Percentiles rank a stretch among this genome's conserved stretches.
These are phyloP conservation scores for Leptoclinus maculatus DNA, from an alignment of 2,797 vertebrate species.

Conservation along the genomic window DNA sequence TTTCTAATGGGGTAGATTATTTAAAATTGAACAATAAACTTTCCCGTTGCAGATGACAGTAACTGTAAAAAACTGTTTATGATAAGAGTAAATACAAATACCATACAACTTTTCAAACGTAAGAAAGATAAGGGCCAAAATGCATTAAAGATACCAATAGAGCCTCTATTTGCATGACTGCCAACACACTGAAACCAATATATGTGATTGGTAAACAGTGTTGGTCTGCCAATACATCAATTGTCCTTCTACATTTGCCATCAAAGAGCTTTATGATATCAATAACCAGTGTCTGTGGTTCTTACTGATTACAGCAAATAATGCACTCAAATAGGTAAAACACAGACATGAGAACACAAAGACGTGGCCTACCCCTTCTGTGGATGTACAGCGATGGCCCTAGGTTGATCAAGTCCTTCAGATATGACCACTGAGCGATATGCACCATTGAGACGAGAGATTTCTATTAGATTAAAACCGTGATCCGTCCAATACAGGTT, in stretches of 20 bases:
- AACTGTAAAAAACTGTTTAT: not conserved
- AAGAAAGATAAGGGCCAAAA: not conserved
- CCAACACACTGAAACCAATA: not conserved
- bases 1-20: not conserved
- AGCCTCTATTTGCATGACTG: not conserved
- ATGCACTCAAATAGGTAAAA: not conserved
- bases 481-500: slow-evolving; percentile 99
- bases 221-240: not conserved
- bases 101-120: not conserved
- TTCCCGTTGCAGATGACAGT: not conserved
- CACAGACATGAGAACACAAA: slow-evolving; percentile 5
- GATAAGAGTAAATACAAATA: not conserved
- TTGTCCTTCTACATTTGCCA: not conserved
- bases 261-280: not conserved
- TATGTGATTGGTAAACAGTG: too few species aligned
- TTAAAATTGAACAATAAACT: not conserved
- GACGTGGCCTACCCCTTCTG: slow-evolving; percentile 91
- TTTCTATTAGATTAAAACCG: slow-evolving; percentile 97
- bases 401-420: slow-evolving; percentile 94
- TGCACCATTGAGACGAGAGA: slow-evolving; percentile 93
- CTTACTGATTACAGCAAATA: not conserved
- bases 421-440: slow-evolving; percentile 96
- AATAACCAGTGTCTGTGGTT: not conserved
- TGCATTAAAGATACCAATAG: not conserved
- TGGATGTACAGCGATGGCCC: slow-evolving; percentile 94